Conservation (phyloP, 2,888 invertebrate species). For the Machimus rusticus region DNA sequence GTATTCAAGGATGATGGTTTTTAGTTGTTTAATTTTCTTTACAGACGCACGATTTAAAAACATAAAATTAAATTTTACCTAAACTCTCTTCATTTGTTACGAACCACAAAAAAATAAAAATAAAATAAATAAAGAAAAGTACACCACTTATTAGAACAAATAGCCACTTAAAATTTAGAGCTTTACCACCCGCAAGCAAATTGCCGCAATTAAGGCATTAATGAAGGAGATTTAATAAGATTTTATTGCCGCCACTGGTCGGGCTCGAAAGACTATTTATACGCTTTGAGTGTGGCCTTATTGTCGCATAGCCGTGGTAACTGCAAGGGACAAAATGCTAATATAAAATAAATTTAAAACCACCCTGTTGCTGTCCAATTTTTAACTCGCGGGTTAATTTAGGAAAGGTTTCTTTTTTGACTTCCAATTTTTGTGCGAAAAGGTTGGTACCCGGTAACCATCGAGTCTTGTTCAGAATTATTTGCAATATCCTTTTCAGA, state of each 20-base stretch:
- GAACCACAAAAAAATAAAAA: background rate
- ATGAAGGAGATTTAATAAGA: background rate
- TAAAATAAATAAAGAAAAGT: background rate
- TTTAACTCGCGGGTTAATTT: background rate
- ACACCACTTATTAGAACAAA: background rate
- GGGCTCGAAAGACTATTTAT: background rate
- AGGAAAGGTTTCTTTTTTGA: background rate
- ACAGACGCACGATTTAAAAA: background rate
- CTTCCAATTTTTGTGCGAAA: too few species aligned
- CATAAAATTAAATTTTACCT: background rate
- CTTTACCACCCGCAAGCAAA: background rate
- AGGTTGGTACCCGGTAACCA: background rate
- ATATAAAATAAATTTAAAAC: background rate
- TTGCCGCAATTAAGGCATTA: background rate
- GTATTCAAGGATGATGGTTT: background rate
- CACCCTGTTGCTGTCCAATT: background rate
- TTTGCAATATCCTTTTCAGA: background rate
- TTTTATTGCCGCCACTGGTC: background rate
- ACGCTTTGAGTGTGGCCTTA: background rate
- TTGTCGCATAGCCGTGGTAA: background rate
- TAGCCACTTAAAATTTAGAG: background rate
- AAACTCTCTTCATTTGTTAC: background rate
- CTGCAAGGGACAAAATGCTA: background rate
- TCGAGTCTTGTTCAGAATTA: background rate
- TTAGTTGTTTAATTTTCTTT: background rate